These are phyloP conservation scores for Oncopodura yosiiana DNA, from an alignment of 1,140 invertebrate genomes.

Conservation along the genomic window DNA sequence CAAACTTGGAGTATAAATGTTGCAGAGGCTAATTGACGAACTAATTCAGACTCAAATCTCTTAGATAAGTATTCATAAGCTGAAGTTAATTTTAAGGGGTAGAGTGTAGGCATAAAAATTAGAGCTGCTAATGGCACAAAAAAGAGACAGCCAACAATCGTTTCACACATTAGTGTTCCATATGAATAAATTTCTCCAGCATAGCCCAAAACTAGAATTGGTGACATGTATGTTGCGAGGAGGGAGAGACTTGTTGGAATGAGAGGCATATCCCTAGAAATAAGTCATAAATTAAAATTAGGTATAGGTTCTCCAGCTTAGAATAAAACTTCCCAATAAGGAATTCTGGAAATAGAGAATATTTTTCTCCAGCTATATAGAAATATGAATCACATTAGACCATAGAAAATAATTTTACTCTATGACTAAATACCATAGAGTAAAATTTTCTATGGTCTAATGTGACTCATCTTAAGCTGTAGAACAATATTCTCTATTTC, in stretches of 20 bases:
- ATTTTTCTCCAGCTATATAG: too few relatives aligned
- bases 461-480: too few relatives aligned
- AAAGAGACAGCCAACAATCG: constrained; percentile 23
- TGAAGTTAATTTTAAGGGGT: constrained; percentile 27
- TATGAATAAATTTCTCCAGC: constrained; percentile 31
- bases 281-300: too few relatives aligned
- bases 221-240: constrained; percentile 31
- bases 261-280: too few relatives aligned
- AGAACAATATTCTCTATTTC: too few relatives aligned
- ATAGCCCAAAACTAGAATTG: constrained; percentile 31
- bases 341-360: too few relatives aligned
- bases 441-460: too few relatives aligned
- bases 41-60: constrained; percentile 64
- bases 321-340: too few relatives aligned
- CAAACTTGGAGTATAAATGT: constrained; percentile 60
- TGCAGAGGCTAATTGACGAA: constrained; percentile 63
- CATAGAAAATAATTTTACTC: too few relatives aligned
- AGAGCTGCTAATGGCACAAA: constrained; percentile 28
- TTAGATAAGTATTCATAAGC: constrained; percentile 57
- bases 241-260: constrained; percentile 25
- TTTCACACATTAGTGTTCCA: constrained; percentile 28
- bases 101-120: constrained; percentile 32
- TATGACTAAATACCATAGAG: too few relatives aligned
- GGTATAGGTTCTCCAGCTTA: too few relatives aligned
- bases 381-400: too few relatives aligned